A percentile compares a stretch with the other conserved stretches of the same genome.
Conservation (phyloP, 2,888 invertebrate genomes). For the Notodromas monacha region DNA sequence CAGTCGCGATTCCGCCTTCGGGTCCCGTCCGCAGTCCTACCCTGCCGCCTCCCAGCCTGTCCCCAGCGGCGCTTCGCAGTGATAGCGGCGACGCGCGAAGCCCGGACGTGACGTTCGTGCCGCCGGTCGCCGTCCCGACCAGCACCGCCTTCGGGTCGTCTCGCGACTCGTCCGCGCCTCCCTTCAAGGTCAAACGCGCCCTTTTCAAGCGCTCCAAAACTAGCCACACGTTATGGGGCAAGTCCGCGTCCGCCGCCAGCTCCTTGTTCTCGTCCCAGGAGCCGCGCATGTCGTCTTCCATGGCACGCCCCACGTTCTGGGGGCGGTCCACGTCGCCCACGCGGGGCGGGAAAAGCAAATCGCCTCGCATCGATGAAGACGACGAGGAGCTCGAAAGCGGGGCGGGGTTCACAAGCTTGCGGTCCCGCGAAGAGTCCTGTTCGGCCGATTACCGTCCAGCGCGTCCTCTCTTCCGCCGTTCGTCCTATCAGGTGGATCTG, state of each 20-base stretch:
- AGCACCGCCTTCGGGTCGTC: no score
- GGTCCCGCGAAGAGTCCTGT: neutral
- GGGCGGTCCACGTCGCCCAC: neutral
- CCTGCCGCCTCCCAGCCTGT: no score
- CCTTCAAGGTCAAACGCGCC: neutral
- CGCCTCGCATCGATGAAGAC: no score
- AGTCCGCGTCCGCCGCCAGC: neutral
- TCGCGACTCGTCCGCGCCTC: no score
- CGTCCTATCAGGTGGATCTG: constrained; percentile 2
- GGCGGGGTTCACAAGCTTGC: neutral
- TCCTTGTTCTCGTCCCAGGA: neutral
- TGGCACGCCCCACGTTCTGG: neutral
- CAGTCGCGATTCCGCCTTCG: no score
- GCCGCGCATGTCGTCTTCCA: neutral
- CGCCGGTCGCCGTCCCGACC: no score
- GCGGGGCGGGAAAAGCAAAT: no score
- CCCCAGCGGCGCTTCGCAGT: no score
- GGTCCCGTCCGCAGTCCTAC: no score
- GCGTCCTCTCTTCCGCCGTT: no score
- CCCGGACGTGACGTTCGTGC: no score
- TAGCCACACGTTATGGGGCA: neutral
- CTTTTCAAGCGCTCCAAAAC: neutral
- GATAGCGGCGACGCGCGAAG: no score
- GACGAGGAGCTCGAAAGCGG: neutral
- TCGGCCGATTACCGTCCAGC: neutral